These are phyloP conservation scores for Carlito syrichta DNA, from an alignment of 2,113 vertebrate genomes.

Conservation along the genomic window DNA sequence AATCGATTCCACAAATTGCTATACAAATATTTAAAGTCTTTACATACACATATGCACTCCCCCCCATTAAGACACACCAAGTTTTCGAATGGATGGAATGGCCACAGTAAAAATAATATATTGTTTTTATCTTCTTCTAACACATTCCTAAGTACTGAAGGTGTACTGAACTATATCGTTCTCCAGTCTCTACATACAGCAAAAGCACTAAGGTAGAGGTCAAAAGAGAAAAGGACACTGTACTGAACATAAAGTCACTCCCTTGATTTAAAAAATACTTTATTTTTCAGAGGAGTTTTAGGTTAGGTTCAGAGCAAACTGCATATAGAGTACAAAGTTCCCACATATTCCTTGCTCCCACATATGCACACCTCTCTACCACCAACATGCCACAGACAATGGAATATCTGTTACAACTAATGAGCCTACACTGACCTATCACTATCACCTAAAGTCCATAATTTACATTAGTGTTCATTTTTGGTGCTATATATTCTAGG, in stretches of 20 bases:
- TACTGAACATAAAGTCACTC: background rate
- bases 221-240: background rate
- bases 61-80: background rate
- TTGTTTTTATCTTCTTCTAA: background rate
- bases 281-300: conserved; percentile 19
- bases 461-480: background rate
- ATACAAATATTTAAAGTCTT: conserved; percentile 5
- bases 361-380: background rate
- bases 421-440: background rate
- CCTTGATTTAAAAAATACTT: background rate
- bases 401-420: background rate
- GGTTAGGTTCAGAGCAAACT: background rate
- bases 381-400: background rate
- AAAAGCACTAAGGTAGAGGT: background rate
- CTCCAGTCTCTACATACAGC: background rate
- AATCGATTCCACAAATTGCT: conserved; percentile 24
- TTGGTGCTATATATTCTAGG: background rate
- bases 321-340: background rate
- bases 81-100: background rate
- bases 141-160: background rate
- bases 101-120: background rate
- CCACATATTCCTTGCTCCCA: background rate
- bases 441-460: background rate
- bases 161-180: background rate
- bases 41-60: background rate